Evolutionary conservation across 2,888 invertebrate species (phyloP).

Genomic region (Scaptomyza caliginosa): DNA sequence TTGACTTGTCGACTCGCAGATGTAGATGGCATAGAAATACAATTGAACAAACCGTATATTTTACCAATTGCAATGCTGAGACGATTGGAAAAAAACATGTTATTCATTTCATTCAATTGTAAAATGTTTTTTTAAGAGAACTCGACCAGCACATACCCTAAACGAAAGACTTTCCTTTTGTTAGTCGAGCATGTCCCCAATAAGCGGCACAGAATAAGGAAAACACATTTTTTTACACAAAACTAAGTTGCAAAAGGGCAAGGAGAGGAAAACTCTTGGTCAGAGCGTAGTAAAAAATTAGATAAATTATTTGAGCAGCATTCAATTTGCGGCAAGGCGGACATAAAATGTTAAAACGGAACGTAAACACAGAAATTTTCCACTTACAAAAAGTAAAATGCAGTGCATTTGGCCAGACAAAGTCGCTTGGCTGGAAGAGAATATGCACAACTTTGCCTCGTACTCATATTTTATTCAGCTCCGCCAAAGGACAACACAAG

Average conservation of each 20-base stretch:
- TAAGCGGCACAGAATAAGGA: neutral
- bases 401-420: constrained; percentile 14
- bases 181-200: neutral
- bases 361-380: constrained; percentile 50
- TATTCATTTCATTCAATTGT: constrained; percentile 2
- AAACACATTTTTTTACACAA: neutral
- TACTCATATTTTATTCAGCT: constrained; percentile 68
- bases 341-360: constrained; percentile 63
- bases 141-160: neutral
- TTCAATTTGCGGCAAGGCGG: constrained; percentile 60
- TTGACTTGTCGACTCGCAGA: constrained; percentile 10
- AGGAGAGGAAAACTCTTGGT: neutral
- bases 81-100: constrained; percentile 21
- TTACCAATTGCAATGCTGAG: constrained; percentile 3
- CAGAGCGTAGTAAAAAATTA: constrained; percentile 42
- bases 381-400: constrained; percentile 34
- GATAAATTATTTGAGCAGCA: constrained; percentile 69
- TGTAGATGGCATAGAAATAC: constrained; percentile 4
- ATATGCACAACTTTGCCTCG: constrained; percentile 52
- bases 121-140: neutral
- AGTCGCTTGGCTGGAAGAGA: constrained; percentile 42
- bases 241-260: constrained; percentile 12
- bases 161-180: neutral
- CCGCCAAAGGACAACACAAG: constrained; percentile 48
- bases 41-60: constrained; percentile 7